phyloP scores from a whole-genome alignment of 2,888 invertebrate genomes.

The Amphiduros pacificus region DNA sequence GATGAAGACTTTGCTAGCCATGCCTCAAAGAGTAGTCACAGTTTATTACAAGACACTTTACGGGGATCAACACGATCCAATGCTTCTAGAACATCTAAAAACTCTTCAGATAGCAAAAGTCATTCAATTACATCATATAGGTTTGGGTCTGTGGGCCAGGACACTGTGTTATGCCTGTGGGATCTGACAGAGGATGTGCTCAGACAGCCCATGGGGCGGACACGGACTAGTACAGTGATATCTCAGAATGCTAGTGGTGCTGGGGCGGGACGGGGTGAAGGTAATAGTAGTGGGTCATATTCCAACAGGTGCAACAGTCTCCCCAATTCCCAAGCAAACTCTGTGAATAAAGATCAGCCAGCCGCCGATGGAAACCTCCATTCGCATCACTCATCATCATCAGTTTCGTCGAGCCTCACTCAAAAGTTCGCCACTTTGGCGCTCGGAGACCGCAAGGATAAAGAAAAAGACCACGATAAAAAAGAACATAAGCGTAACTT shows the following conservation, averaged over 20 bases:
- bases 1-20: conserved; percentile 43
- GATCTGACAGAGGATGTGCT: conserved; percentile 95
- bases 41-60: conserved; percentile 22
- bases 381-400: conserved; percentile 26
- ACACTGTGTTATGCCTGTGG: conserved; percentile 97
- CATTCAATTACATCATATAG: conserved; percentile 68
- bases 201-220: conserved; percentile 67
- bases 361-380: conserved; percentile 5
- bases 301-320: conserved; percentile 13
- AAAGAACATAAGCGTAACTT: conserved; percentile 74
- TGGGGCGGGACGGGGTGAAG: too few species aligned
- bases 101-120: conserved; percentile 29
- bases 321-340: conserved; percentile 32
- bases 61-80: conserved; percentile 26
- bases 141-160: conserved; percentile 94
- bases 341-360: conserved; percentile 14
- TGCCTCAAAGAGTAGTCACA: conserved; percentile 15
- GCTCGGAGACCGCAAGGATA: conserved; percentile 54
- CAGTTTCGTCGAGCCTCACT: conserved; percentile 19
- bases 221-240: conserved; percentile 53
- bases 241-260: conserved; percentile 23
- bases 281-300: too few species aligned
- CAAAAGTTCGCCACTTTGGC: conserved; percentile 57
- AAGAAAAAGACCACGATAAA: conserved; percentile 44
- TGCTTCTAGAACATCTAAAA: conserved; percentile 19